Percentiles rank a stretch among this genome's conserved stretches.
These are phyloP conservation scores for Rhadina sibilatrix DNA, from an alignment of 2,113 vertebrate species.

Conservation along the genomic window DNA sequence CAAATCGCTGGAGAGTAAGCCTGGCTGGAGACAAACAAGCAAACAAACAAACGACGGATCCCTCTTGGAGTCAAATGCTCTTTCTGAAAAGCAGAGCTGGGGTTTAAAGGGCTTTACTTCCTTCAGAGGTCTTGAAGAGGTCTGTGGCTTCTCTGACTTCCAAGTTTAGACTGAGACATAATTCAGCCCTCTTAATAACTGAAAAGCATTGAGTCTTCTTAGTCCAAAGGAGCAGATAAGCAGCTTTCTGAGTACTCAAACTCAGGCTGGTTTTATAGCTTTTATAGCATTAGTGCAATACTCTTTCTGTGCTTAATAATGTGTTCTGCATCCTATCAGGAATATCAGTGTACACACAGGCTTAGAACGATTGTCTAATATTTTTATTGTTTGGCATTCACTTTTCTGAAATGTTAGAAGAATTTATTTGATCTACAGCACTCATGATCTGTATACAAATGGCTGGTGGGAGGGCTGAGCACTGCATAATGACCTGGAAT, in stretches of 20 bases:
- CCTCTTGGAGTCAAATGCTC: accelerated
- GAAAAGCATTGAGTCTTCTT: constrained; percentile 45
- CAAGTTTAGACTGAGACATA: background rate
- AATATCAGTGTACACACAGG: background rate
- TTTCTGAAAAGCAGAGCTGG: background rate
- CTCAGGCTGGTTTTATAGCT: constrained; percentile 22
- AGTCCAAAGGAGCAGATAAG: constrained; percentile 46
- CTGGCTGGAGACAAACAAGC: background rate
- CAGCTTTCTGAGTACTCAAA: constrained; percentile 50
- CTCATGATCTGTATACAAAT: constrained; percentile 61
- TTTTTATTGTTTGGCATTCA: background rate
- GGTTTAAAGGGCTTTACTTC: background rate
- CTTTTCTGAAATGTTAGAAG: background rate
- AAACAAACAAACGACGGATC: background rate
- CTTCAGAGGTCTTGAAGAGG: background rate
- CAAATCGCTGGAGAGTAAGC: background rate
- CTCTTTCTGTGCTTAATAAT: background rate
- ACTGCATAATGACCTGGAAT: constrained; percentile 30
- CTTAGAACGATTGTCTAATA: background rate
- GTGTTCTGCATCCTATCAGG: background rate
- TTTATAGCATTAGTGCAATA: background rate
- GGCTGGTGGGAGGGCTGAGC: background rate
- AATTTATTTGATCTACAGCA: background rate
- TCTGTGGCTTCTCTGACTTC: background rate
- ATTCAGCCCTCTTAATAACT: constrained; percentile 53